Evolutionary conservation across 1,140 invertebrate genomes (phyloP).

Genomic region (Anthonomus grandis): DNA sequence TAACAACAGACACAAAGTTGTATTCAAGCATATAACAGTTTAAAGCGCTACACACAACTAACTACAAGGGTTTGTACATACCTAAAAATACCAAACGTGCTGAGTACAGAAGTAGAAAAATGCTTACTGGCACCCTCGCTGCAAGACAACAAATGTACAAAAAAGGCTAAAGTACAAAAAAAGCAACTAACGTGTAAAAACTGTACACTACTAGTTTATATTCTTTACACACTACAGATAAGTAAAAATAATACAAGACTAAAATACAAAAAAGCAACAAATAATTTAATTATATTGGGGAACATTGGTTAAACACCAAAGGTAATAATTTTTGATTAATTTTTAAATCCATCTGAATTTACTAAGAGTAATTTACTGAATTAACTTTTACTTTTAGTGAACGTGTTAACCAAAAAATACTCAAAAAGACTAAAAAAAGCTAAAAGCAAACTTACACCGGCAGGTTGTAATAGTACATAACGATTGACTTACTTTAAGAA

Average conservation of each 20-base stretch:
- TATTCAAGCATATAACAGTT: too few species aligned
- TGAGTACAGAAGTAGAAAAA: conserved; percentile 59
- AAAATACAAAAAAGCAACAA: background rate
- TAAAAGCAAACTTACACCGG: too few species aligned
- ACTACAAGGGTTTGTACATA: conserved; percentile 56
- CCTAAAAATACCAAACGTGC: conserved; percentile 67
- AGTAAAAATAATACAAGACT: background rate
- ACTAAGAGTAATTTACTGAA: background rate
- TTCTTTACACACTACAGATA: background rate
- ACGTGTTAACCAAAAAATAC: background rate
- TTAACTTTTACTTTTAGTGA: background rate
- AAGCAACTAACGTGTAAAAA: conserved; percentile 9
- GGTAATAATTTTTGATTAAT: too few species aligned
- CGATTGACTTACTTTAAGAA: conserved; percentile 76
- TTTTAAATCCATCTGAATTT: background rate
- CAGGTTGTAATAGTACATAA: too few species aligned
- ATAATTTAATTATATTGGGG: background rate
- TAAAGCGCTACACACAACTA: too few species aligned
- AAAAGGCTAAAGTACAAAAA: conserved; percentile 12
- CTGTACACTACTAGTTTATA: conserved; percentile 19
- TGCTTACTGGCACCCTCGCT: conserved; percentile 65
- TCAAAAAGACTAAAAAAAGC: background rate
- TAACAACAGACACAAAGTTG: too few species aligned
- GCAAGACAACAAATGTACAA: conserved; percentile 55
- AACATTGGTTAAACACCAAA: too few species aligned